phyloP scores from a whole-genome alignment of 2,113 vertebrate genomes.

The Microcebus ravelobensis region DNA sequence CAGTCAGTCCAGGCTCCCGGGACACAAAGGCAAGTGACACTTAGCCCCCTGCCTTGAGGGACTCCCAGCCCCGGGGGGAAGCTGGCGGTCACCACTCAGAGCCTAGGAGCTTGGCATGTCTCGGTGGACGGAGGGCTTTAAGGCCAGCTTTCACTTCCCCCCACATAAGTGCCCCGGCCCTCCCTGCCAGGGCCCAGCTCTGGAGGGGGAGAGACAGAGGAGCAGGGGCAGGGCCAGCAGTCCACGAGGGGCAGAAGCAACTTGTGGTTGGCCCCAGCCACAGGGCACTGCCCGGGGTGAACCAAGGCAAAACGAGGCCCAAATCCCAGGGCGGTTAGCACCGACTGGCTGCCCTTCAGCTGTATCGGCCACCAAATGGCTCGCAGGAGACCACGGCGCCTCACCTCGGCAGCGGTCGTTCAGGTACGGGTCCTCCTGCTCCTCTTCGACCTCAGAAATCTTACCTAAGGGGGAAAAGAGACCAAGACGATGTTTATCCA shows the following conservation, averaged over 20 bases:
- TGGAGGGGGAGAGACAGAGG: too few relatives aligned
- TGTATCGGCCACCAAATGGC: rapidly evolving
- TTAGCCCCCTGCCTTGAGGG: too few relatives aligned
- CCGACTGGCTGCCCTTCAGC: rapidly evolving
- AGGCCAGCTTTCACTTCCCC: not conserved
- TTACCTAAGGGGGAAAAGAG: constrained; percentile 75
- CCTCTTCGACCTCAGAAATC: constrained; percentile 78
- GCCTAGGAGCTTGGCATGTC: not conserved
- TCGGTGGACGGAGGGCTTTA: not conserved
- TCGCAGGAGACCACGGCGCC: rapidly evolving
- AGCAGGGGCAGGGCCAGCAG: too few relatives aligned
- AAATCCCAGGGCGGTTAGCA: rapidly evolving
- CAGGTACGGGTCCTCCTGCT: constrained; percentile 88
- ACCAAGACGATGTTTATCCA: not conserved
- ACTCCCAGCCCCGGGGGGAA: not conserved
- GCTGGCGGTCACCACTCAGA: too few relatives aligned
- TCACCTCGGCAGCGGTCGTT: constrained; percentile 91
- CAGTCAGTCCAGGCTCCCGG: not conserved
- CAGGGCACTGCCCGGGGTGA: not conserved
- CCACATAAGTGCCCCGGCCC: rapidly evolving
- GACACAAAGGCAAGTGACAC: not conserved
- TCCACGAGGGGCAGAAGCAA: rapidly evolving
- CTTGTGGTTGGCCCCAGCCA: rapidly evolving
- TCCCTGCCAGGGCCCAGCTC: not conserved
- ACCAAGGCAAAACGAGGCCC: not conserved